These are phyloP conservation scores for Orgyia antiqua DNA, from an alignment of 2,888 invertebrate genomes.

Conservation along the genomic window DNA sequence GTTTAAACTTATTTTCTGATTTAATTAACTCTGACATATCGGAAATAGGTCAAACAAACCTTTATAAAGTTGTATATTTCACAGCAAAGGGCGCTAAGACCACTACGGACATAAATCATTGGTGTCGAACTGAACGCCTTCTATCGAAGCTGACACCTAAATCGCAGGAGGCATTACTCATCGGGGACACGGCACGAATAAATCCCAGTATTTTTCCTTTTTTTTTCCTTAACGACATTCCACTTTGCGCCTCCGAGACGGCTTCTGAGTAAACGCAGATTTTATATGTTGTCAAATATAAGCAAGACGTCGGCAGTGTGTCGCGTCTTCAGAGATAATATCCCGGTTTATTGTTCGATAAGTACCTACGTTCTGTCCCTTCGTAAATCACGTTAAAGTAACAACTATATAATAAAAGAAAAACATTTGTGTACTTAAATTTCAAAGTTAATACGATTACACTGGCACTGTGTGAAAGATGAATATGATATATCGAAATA, in stretches of 20 bases:
- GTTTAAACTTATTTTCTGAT: too few relatives aligned
- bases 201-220: constrained; percentile 35
- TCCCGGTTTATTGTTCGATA: constrained; percentile 14
- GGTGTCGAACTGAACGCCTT: constrained; percentile 29
- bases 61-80: constrained; percentile 21
- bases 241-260: constrained; percentile 27
- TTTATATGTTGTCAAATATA: constrained; percentile 27
- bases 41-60: constrained; percentile 14
- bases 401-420: neutral
- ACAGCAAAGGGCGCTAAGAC: constrained; percentile 20
- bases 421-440: neutral
- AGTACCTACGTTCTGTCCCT: neutral
- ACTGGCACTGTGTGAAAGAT: too few relatives aligned
- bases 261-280: constrained; percentile 26
- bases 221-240: constrained; percentile 37
- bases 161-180: constrained; percentile 53
- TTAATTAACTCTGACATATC: neutral
- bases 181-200: constrained; percentile 41
- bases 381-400: neutral
- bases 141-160: constrained; percentile 38
- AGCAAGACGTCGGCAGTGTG: constrained; percentile 20
- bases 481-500: too few relatives aligned
- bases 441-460: too few relatives aligned
- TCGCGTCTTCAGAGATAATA: constrained; percentile 19
- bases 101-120: constrained; percentile 30